Percentiles rank a stretch among this genome's conserved stretches.
Conservation (phyloP, 2,113 vertebrate species). For the Motacilla tschutschensis region DNA sequence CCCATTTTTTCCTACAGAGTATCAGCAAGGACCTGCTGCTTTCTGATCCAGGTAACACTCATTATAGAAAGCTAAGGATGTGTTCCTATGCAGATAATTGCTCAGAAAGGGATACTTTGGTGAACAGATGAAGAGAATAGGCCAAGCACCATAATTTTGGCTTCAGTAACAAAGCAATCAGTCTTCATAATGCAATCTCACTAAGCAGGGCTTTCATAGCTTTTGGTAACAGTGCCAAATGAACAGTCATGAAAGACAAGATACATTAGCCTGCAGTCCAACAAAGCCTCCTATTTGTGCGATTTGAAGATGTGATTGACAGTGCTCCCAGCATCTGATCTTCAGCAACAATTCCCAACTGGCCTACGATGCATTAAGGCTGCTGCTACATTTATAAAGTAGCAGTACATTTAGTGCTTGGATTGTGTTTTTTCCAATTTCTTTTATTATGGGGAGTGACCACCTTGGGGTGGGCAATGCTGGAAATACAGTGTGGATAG, state of each 20-base stretch:
- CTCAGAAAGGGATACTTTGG: not conserved
- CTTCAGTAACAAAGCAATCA: not conserved
- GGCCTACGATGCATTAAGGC: not conserved
- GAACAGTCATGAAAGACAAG: not conserved
- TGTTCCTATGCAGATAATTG: not conserved
- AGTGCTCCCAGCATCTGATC: not conserved
- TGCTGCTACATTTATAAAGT: not conserved
- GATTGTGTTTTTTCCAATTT: not conserved
- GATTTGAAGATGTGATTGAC: not conserved
- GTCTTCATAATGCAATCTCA: not conserved
- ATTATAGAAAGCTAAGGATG: not conserved
- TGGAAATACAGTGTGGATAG: not conserved
- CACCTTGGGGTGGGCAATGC: rapidly evolving
- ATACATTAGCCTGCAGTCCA: not conserved
- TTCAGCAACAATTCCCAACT: not conserved
- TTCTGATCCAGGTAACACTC: not conserved
- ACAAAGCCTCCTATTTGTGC: not conserved
- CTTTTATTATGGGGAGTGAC: not conserved
- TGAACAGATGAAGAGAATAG: not conserved
- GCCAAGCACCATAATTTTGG: not conserved
- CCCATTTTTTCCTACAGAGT: not conserved
- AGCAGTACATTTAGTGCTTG: not conserved
- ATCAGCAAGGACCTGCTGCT: not conserved
- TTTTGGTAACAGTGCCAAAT: not conserved
- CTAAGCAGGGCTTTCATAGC: not conserved